phyloP scores from a whole-genome alignment of 1,140 invertebrate genomes.

The Drosophila lowei region DNA sequence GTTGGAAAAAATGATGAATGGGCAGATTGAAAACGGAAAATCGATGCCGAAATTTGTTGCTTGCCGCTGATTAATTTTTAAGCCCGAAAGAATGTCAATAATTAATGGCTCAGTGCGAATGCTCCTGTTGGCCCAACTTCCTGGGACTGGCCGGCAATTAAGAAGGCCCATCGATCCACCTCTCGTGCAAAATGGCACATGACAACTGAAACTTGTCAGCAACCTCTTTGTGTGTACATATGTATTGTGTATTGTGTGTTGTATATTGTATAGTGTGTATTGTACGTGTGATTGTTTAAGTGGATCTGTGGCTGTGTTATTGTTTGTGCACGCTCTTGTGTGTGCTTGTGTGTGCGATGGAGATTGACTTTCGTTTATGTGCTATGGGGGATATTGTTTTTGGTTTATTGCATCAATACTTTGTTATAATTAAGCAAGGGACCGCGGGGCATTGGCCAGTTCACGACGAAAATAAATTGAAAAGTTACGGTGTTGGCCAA shows the following conservation, averaged over 20 bases:
- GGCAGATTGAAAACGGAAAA: constrained; percentile 18
- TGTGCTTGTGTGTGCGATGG: constrained; percentile 1
- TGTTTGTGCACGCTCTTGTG: constrained; percentile 7
- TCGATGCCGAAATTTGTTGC: constrained; percentile 11
- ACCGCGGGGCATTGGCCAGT: constrained; percentile 3
- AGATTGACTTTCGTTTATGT: constrained; percentile 20
- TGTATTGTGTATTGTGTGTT: too few relatives aligned
- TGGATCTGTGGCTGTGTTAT: constrained; percentile 11
- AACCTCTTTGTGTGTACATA: constrained; percentile 12
- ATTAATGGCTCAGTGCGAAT: constrained; percentile 45
- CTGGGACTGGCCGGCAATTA: constrained; percentile 36
- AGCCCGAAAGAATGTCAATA: constrained; percentile 52
- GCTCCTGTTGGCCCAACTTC: constrained; percentile 5
- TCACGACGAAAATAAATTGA: constrained; percentile 4
- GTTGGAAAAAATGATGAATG: constrained; percentile 31
- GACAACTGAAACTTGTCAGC: constrained; percentile 40
- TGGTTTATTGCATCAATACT: constrained; percentile 40
- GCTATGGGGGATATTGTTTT: constrained; percentile 9
- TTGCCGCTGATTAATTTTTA: constrained; percentile 50
- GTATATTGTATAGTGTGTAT: too few relatives aligned
- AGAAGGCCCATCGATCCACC: constrained; percentile 37
- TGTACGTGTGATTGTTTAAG: constrained; percentile 6
- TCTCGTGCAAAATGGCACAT: constrained; percentile 30
- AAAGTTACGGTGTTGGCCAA: constrained; percentile 1
- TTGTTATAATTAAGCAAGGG: constrained; percentile 46